Base-by-base conservation (phyloP, 2,797 vertebrate species). In the Serranus cabrilla region DNA sequence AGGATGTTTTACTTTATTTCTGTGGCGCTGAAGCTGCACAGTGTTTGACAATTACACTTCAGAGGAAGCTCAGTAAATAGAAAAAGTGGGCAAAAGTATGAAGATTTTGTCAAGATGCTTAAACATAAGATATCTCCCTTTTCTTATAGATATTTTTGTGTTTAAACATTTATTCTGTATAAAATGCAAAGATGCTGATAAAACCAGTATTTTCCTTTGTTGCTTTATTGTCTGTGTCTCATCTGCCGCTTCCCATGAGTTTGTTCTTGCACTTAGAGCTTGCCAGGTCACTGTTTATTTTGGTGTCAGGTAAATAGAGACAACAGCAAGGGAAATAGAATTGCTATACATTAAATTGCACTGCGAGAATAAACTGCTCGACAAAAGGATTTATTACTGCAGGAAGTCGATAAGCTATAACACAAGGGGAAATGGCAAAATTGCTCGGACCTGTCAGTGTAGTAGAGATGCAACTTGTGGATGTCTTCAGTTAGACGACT, bases 1-100 rank as follows among this genome's bases (percentile, higher is more conserved):
- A 76, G 70, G 83, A 85, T 83, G 84, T 57, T 73, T 18, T 11
- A 83, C 65, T 81, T 87, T 75, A 57, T 67, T 71, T 78, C 68
- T 78, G 62, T 76, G 76, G 47, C 81, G 77, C 76, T 82, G 46
- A 67, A 73, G 68, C 78, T 87, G 69, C 64, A 31, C 45, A 52
- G 71, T 81, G 64, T 80, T 71, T 84, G 62, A 66, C 12, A 18
- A 64, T 40, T 73, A 34, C 74, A 65, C 61, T 69, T 74, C 66
- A 83, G 27, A 51, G 40, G 23, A 62, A n/a, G 43, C 45, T 56
- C 73, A 67, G 21, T 66, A 25, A 54, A 78, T 47, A 39, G 16
- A 56, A 74, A 55, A 76, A 43, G 43, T 51, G 47, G 14, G 21
- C 34, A 60, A 16, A 57, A 57, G 46, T 60, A 18, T 42, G 45